A percentile compares a stretch with the other conserved stretches of the same genome.
Evolutionary conservation across 1,140 invertebrate species (phyloP).

Genomic region (Magallana ariakensis): DNA sequence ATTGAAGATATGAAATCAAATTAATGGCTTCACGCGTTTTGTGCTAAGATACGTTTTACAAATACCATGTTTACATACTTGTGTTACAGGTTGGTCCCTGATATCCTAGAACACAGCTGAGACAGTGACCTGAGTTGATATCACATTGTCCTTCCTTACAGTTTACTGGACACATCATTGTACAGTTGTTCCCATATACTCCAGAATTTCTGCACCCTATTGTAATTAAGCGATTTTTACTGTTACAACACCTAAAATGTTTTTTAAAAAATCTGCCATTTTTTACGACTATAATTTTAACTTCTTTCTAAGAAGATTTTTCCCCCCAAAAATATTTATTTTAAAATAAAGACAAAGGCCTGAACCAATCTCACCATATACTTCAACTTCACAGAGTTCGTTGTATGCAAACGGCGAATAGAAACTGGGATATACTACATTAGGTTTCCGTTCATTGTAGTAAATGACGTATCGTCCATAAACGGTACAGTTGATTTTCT

Average conservation of each 20-base stretch:
- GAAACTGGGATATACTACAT: neutral
- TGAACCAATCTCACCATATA: neutral
- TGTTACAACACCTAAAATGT: neutral
- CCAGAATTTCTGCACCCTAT: neutral
- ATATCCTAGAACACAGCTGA: slow-evolving; percentile 56
- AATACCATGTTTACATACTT: slow-evolving; percentile 55
- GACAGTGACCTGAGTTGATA: neutral
- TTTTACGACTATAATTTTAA: too few species aligned
- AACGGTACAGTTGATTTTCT: slow-evolving; percentile 67
- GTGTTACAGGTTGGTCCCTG: slow-evolving; percentile 62
- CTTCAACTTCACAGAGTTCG: too few species aligned
- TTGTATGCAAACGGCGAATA: neutral
- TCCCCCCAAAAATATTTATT: neutral
- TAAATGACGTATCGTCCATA: slow-evolving; percentile 49
- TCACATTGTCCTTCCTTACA: neutral
- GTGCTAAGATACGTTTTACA: too few species aligned
- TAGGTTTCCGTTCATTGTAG: neutral
- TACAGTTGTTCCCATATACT: neutral
- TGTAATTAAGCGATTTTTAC: neutral
- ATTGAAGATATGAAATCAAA: too few species aligned
- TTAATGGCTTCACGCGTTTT: too few species aligned
- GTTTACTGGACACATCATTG: neutral
- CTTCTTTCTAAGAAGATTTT: neutral
- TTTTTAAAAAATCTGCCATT: too few species aligned
- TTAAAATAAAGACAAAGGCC: neutral